Percentiles rank a stretch among this genome's conserved stretches.
Evolutionary conservation across 2,113 vertebrate species (phyloP).

Genomic region (Uria lomvia): DNA sequence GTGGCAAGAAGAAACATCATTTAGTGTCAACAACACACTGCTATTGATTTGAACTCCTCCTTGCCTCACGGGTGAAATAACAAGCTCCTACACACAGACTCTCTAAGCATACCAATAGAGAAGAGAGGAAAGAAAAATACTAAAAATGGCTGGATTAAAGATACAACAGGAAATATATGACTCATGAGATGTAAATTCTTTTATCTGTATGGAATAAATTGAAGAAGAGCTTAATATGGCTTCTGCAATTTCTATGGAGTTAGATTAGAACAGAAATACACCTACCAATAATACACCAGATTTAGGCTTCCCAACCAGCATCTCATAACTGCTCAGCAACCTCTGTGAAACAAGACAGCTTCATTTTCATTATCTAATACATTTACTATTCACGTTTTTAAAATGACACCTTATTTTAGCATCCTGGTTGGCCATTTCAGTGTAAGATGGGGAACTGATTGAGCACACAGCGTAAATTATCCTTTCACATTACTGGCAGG

Average conservation of each 20-base stretch:
- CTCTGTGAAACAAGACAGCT: background rate
- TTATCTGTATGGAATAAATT: conserved; percentile 52
- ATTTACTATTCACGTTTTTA: background rate
- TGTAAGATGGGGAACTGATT: background rate
- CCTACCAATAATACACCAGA: conserved; percentile 50
- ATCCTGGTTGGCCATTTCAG: background rate
- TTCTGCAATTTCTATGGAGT: conserved; percentile 57
- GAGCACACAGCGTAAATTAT: background rate
- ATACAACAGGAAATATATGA: conserved; percentile 65
- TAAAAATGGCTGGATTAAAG: conserved; percentile 67
- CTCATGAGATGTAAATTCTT: conserved; percentile 67
- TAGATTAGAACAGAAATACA: conserved; percentile 68
- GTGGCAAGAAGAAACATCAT: conserved; percentile 46
- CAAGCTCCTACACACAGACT: conserved; percentile 44
- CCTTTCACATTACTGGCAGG: background rate
- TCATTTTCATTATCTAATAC: background rate
- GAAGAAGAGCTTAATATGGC: conserved; percentile 58
- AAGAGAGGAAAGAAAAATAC: conserved; percentile 47
- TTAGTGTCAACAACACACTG: conserved; percentile 48
- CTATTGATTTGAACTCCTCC: conserved; percentile 60
- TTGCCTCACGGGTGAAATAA: conserved; percentile 62
- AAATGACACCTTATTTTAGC: conserved; percentile 5
- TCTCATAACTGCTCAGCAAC: background rate
- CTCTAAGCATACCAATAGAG: conserved; percentile 47
- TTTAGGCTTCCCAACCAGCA: conserved; percentile 16